Evolutionary conservation across 2,113 vertebrate genomes (phyloP).

Genomic region (Lophochroa leadbeateri): DNA sequence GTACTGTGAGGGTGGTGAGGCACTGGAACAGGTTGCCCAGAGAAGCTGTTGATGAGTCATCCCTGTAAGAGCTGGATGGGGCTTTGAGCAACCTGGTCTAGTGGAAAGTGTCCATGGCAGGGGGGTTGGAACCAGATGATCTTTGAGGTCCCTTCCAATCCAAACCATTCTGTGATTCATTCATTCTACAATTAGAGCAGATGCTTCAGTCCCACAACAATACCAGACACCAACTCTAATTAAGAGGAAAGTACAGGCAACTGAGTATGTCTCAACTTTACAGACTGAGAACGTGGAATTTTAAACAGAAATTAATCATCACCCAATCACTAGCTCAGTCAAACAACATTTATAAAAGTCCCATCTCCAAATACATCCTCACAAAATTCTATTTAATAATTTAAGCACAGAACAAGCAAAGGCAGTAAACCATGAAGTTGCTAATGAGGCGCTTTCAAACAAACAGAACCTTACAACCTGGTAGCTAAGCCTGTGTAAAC

Average conservation of each 20-base stretch:
- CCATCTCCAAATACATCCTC: background rate
- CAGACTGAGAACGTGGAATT: background rate
- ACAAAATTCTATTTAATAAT: accelerated
- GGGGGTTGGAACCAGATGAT: background rate
- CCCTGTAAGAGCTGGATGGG: background rate
- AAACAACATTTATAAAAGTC: background rate
- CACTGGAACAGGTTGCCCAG: background rate
- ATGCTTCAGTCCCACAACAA: background rate
- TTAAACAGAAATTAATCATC: background rate
- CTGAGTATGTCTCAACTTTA: background rate
- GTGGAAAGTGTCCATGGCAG: background rate
- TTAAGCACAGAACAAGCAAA: background rate
- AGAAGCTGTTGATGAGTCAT: background rate
- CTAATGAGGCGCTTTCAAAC: background rate
- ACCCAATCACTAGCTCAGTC: background rate
- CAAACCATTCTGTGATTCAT: background rate
- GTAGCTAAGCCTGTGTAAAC: background rate
- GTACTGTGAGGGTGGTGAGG: background rate
- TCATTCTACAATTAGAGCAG: background rate
- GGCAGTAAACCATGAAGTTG: background rate
- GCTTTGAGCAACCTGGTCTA: background rate
- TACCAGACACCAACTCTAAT: background rate
- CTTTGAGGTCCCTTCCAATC: background rate
- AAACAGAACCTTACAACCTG: background rate
- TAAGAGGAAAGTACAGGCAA: background rate